Evolutionary conservation across 2,888 invertebrate genomes (phyloP).

Genomic region (Pelosia muscerda): DNA sequence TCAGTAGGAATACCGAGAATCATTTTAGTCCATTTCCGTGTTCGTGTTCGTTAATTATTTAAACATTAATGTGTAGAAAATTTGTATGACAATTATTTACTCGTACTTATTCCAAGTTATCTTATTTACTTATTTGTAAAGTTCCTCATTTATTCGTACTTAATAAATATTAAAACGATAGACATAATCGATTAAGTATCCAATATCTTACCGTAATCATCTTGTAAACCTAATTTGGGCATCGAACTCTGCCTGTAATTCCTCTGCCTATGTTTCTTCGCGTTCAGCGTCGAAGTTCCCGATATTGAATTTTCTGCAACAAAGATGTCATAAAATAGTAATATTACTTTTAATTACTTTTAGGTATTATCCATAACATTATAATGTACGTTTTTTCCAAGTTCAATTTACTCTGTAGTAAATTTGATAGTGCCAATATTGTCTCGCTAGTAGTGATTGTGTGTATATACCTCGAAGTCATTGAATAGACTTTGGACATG

Average conservation of each 20-base stretch:
- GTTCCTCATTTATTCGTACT: not conserved
- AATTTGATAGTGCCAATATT: too few species aligned
- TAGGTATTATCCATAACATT: not conserved
- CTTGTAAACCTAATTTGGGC: constrained; percentile 82
- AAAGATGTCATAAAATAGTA: constrained; percentile 39
- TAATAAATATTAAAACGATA: too few species aligned
- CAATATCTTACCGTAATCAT: constrained; percentile 77
- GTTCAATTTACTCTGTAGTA: too few species aligned
- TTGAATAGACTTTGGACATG: too few species aligned
- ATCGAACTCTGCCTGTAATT: constrained; percentile 84
- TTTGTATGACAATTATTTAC: not conserved
- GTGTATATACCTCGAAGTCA: too few species aligned
- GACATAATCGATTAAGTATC: constrained; percentile 33
- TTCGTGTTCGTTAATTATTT: not conserved
- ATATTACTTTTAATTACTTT: not conserved
- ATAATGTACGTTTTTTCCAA: too few species aligned
- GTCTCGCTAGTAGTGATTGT: too few species aligned
- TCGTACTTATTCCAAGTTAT: not conserved
- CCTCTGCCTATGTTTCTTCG: constrained; percentile 80
- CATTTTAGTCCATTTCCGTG: too few species aligned
- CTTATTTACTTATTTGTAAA: not conserved
- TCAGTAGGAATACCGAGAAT: too few species aligned
- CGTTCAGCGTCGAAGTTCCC: constrained; percentile 80
- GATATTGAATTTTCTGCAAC: constrained; percentile 83
- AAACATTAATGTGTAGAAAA: not conserved